Evolutionary conservation across 2,113 vertebrate species (phyloP), one percentile per base, ranked within the genome.

Genomic region (Pardalotus punctatus): DNA sequence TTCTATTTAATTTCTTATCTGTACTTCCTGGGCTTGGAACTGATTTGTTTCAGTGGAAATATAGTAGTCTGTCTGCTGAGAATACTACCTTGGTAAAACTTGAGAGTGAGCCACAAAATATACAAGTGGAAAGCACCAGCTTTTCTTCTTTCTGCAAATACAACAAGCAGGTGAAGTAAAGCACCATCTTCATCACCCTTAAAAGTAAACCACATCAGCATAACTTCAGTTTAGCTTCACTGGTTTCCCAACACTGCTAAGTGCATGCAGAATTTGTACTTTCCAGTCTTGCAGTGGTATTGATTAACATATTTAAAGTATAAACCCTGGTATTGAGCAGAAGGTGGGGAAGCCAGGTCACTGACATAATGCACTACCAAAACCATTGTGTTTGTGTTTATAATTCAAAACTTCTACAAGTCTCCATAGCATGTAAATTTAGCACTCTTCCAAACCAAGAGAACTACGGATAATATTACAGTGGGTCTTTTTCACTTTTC

Each of bases 11-110:
- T 69, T 87, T 69, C n/a, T 72, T 48, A 35, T 61, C 76, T 61
- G 22, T 53, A 64, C 53, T 84, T 90, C 29, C 57, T 69, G 51
- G 24, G 5, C 73, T 90, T 62, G 54, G 54, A 73, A 69, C 50
- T 82, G 53, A 92, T 88, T 36, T 42, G 50, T 83, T 97, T 62
- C 72, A 86, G 58, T 94, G 66, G 69, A 97, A 95, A 80, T 64
- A 18, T 43, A 64, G 36, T 70, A n/a, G 36, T 15, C 12, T 88
- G 36, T 25, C n/a, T 78, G 50, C 81, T 74, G 70, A 91, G 67
- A 88, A 93, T 16, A 51, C 10, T 22, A 60, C 12, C 67, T 71
- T 42, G 76, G 45, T 65, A 92, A 54, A 72, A 78, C 29, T 18
- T 61, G 29, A 81, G 50, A 74, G 40, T 25, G 12, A 48, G 76